A percentile compares a stretch with the other conserved stretches of the same genome.
Conservation (phyloP, 2,888 invertebrate genomes). For the Drosophila anomalipes region DNA sequence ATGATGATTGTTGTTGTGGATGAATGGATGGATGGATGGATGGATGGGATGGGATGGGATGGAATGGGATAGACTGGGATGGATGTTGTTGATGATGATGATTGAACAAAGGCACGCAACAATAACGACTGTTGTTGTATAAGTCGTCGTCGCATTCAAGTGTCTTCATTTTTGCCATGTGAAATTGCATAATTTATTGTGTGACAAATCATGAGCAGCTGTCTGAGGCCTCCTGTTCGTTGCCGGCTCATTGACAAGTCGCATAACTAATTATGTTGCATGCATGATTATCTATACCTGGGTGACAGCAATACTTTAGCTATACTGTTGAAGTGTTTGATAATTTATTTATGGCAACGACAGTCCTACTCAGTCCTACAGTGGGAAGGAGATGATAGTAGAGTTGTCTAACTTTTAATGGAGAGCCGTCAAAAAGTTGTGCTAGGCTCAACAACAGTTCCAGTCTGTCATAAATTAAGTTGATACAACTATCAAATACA, state of each 20-base stretch:
- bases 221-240: slow-evolving; percentile 1
- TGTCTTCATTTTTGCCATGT: slow-evolving; percentile 74
- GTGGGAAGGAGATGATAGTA: background rate
- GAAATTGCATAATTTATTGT: slow-evolving; percentile 80
- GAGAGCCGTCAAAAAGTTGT: slow-evolving; percentile 11
- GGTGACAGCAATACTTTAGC: slow-evolving; percentile 40
- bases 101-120: slow-evolving; percentile 76
- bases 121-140: slow-evolving; percentile 43
- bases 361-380: slow-evolving; percentile 11
- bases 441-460: background rate
- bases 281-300: slow-evolving; percentile 46
- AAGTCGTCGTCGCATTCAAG: slow-evolving; percentile 32
- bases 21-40: slow-evolving; percentile 6
- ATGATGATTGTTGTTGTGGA: slow-evolving; percentile 23
- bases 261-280: slow-evolving; percentile 63
- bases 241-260: slow-evolving; percentile 23
- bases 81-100: slow-evolving; percentile 69
- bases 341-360: slow-evolving; percentile 54
- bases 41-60: slow-evolving; percentile 2
- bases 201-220: slow-evolving; percentile 74
- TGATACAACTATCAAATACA: slow-evolving; percentile 6
- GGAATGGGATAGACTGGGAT: slow-evolving; percentile 14
- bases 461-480: slow-evolving; percentile 17
- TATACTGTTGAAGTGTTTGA: slow-evolving; percentile 37
- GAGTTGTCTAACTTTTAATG: slow-evolving; percentile 38